A percentile compares a stretch with the other conserved stretches of the same genome.
Evolutionary conservation across 1,140 invertebrate species (phyloP).

Genomic region (Antheraea pernyi): DNA sequence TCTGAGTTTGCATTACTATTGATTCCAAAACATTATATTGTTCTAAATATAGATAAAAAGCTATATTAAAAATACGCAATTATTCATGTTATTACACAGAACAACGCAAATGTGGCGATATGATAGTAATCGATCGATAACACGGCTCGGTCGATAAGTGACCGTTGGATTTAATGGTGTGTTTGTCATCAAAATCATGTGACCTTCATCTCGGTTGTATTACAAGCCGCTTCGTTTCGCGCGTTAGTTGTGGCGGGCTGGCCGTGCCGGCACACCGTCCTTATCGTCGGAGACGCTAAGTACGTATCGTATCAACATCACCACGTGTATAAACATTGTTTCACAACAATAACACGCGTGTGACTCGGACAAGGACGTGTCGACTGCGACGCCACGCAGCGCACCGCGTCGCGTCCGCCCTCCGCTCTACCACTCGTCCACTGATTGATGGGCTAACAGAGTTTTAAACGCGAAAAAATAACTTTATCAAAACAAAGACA

Average conservation of each 20-base stretch:
- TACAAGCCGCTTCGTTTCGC: slow-evolving; percentile 47
- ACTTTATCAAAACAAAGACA: slow-evolving; percentile 26
- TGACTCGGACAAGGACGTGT: slow-evolving; percentile 60
- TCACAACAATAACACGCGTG: slow-evolving; percentile 67
- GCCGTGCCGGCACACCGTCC: slow-evolving; percentile 57
- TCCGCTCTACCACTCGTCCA: slow-evolving; percentile 22
- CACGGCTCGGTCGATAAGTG: slow-evolving; percentile 47
- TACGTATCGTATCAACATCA: slow-evolving; percentile 58
- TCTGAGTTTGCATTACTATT: too few relatives aligned
- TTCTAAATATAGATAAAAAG: neutral
- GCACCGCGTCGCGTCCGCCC: slow-evolving; percentile 16
- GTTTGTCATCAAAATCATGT: slow-evolving; percentile 73
- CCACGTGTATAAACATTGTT: slow-evolving; percentile 76
- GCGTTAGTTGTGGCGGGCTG: slow-evolving; percentile 67
- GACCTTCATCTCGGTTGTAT: slow-evolving; percentile 59
- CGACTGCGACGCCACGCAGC: slow-evolving; percentile 9
- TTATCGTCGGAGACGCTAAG: slow-evolving; percentile 52
- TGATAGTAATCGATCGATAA: slow-evolving; percentile 5
- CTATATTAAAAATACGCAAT: too few relatives aligned
- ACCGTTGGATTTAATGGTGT: slow-evolving; percentile 46
- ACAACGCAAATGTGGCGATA: neutral
- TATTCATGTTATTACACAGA: too few relatives aligned
- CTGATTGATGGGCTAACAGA: slow-evolving; percentile 35
- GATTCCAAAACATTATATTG: neutral
- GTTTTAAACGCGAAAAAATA: slow-evolving; percentile 34